Conservation (phyloP, 2,797 vertebrate genomes). For the Sebastes cheni region DNA sequence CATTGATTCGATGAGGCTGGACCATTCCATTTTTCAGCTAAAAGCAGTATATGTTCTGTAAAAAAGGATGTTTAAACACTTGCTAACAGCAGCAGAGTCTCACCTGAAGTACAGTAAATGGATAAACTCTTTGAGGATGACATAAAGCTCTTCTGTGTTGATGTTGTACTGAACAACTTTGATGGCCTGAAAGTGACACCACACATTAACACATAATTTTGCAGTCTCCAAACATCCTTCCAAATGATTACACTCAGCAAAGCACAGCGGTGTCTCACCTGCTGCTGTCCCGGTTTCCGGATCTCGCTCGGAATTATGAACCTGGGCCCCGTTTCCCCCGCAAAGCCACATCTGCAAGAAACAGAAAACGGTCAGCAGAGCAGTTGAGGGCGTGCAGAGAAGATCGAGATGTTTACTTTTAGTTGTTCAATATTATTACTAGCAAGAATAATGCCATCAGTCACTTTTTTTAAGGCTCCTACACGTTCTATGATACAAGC, state of each 20-base stretch:
- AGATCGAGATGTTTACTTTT: not conserved
- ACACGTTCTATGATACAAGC: not conserved
- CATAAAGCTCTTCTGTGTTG: conserved; percentile 97
- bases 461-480: not conserved
- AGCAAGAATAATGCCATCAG: not conserved
- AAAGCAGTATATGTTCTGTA: not conserved
- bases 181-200: conserved; percentile 82
- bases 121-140: conserved; percentile 97
- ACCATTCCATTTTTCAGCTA: not conserved
- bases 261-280: conserved; percentile 77
- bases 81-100: conserved; percentile 5
- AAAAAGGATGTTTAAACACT: not conserved
- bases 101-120: conserved; percentile 98
- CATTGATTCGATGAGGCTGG: not conserved
- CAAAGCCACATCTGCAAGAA: conserved; percentile 93
- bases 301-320: conserved; percentile 98
- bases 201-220: not conserved
- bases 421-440: not conserved
- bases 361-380: not conserved
- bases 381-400: not conserved
- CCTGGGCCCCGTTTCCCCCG: conserved; percentile 96
- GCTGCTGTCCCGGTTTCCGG: conserved; percentile 86
- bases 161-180: conserved; percentile 97
- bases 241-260: not conserved
- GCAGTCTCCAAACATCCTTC: not conserved